Base-by-base conservation (phyloP, 2,888 invertebrate genomes). In the Callyntrura sp. region DNA sequence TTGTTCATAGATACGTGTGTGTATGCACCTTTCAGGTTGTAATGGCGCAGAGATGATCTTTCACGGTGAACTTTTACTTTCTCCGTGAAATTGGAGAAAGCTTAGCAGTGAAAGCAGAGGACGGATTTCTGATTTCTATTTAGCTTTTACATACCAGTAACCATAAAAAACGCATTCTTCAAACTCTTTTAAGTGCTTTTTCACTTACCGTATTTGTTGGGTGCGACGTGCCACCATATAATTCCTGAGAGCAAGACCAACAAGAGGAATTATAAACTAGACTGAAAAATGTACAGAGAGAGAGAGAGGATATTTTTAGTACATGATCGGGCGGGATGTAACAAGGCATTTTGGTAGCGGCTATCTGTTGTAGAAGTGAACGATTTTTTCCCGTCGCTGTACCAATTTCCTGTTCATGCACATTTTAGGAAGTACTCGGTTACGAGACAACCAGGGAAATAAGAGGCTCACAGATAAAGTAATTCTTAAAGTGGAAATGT, bases 21-120 rank as follows among this genome's bases (percentile, higher is more conserved):
- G 9, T 14, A 51, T 14, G n/a, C 14, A 51, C 35, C 14, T 70
- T 68, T 12, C 17, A n/a, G 35, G 23, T 17, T 25, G 51, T 76
- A 81, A 51, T 81, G 6, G 79, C 68, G 70, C 55, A 81, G 55
- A 87, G 79, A 68, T 81, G 86, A 87, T 87, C 86, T 87, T 79
- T 57, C 55, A 78, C n/a, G n/a, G 25, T 73, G 57, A 73, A 45
- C 45, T 85, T 60, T 76, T 85, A 73, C 35, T 20, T 2, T 17
- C 48, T 4, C 35, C 2, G 35, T n/a, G 28, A 25, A 68, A 68
- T 14, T 48, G 11, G 57, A 17, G 43, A 55, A 57, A 68, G 70
- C 48, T 73, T 23, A 73, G 20, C 12, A 81, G 73, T 73, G 48
- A 73, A 73, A 73, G 48, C 60, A 60, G 9, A 73, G 12, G 28